Percentiles rank a stretch among this genome's conserved stretches.
Evolutionary conservation across 2,113 vertebrate genomes (phyloP).

Genomic region (Leucoraja erinaceus): DNA sequence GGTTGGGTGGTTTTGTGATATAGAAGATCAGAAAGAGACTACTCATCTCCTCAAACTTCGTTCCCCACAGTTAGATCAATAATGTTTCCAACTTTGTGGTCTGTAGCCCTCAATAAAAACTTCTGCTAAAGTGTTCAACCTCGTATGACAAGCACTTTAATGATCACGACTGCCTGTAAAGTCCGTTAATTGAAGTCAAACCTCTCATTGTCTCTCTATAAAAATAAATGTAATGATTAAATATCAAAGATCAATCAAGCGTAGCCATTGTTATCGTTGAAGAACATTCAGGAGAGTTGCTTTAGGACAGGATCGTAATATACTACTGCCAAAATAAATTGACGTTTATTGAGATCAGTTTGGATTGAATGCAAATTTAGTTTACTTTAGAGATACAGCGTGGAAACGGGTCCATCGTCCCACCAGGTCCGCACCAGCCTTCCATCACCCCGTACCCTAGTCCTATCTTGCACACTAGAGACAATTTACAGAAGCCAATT

Average conservation of each 20-base stretch:
- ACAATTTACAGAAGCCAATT: no score
- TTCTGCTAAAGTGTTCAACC: neutral
- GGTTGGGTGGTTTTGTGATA: neutral
- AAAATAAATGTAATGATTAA: neutral
- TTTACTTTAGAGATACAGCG: no score
- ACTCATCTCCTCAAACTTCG: neutral
- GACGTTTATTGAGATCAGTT: neutral
- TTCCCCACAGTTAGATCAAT: neutral
- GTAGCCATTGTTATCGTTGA: neutral
- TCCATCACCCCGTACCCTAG: no score
- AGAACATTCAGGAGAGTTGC: neutral
- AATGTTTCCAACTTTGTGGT: neutral
- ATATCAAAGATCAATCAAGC: neutral
- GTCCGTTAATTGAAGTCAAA: neutral
- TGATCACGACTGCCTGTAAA: neutral
- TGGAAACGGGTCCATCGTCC: no score
- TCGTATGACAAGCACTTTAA: neutral
- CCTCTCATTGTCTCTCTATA: neutral
- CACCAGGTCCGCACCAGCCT: no score
- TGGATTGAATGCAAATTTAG: neutral
- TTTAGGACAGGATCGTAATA: neutral
- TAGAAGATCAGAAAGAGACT: neutral
- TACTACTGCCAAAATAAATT: neutral
- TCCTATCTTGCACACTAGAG: no score
- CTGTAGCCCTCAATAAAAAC: neutral